Evolutionary conservation across 2,797 vertebrate species (phyloP).

Genomic region (Pogoniulus pusillus): DNA sequence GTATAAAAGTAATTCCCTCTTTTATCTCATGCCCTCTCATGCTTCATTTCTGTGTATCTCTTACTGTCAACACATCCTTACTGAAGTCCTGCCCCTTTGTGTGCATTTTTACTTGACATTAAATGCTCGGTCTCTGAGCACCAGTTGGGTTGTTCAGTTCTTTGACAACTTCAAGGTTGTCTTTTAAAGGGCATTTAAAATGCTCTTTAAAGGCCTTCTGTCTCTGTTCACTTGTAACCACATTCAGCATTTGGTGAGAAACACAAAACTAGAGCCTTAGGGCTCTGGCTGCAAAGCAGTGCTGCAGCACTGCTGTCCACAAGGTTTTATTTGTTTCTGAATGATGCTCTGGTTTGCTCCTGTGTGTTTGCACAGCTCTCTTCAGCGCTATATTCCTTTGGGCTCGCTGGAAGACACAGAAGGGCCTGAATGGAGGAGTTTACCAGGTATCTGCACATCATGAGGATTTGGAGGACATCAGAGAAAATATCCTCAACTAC

Average conservation of each 20-base stretch:
- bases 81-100: background rate
- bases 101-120: background rate
- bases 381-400: slow-evolving; percentile 83
- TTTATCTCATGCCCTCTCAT: background rate
- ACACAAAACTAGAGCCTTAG: background rate
- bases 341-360: slow-evolving; percentile 57
- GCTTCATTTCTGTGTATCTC: slow-evolving; percentile 4
- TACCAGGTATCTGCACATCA: slow-evolving; percentile 81
- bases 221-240: background rate
- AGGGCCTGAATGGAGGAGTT: slow-evolving; percentile 80
- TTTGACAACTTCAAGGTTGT: background rate
- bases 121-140: background rate
- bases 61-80: background rate
- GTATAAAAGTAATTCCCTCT: background rate
- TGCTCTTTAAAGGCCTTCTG: background rate
- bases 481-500: slow-evolving; percentile 90
- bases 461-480: slow-evolving; percentile 88
- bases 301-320: background rate
- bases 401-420: slow-evolving; percentile 82
- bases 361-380: slow-evolving; percentile 76
- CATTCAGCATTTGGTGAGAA: background rate
- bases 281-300: background rate
- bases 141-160: background rate
- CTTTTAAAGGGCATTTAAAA: background rate
- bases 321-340: background rate